Evolutionary conservation across 1,140 invertebrate genomes (phyloP), one percentile per base, ranked within the genome.

Genomic region (Hylaeus volcanicus): DNA sequence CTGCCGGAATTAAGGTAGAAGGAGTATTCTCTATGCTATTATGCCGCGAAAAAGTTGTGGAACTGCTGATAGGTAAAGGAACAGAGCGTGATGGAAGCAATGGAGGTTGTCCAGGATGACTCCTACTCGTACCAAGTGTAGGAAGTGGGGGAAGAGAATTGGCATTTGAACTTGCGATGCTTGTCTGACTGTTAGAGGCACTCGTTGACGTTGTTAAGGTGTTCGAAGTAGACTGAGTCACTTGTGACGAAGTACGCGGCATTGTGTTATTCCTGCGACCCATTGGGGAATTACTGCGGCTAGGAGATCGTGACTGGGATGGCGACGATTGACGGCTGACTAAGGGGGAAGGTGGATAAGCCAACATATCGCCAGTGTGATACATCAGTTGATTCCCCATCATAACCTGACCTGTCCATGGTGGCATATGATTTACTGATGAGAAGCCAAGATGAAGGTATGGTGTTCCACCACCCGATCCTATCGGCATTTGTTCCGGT

Each of bases 301-400:
- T 93, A 70, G 93, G 92, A 65, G 92, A 93, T 77, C 91, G 89
- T 5, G 93, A 94, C 74, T 93, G 93, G 48, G 93, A 93, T 14
- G 93, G 93, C 66, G 94, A 94, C 11, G 93, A 93, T 78, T 93
- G 93, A 6, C 92, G 93, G 83, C 93, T 94, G 84, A 93, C 92
- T 86, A 93, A 89, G 5, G 93, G 94, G 43, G 94, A 94, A 61
- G 90, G 86, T 26, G 93, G 92, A 88, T 93, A 93, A 80, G 90
- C 81, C 82, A 92, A 76, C 73, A 91, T 87, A 11, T 93, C 92
- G 68, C 86, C 86, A 6, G 90, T 86, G n/a, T 92, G 92, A 80
- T 93, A 93, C 88, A 93, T 90, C 73, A 92, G 81, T 75, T 92
- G 93, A 82, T 93, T 93, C 74, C 89, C 90, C 89, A 91, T 90